Percentiles rank a stretch among this genome's conserved stretches.
Conservation (phyloP, 1,140 invertebrate species). For the Musca vetustissima region DNA sequence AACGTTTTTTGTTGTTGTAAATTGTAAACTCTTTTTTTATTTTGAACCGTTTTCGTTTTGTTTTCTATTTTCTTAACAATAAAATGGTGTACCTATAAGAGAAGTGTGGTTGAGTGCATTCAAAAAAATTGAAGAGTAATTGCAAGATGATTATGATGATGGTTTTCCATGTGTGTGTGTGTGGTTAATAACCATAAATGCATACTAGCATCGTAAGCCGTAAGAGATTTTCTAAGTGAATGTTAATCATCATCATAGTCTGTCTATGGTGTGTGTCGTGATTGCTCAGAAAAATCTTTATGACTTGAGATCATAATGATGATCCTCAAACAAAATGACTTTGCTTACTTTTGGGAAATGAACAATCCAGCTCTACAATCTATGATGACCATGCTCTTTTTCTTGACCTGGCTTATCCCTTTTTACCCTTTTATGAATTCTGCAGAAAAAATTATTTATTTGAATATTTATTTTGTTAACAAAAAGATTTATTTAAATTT, state of each 20-base stretch:
- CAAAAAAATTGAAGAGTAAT: conserved; percentile 7
- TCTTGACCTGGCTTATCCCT: no score
- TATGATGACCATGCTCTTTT: no score
- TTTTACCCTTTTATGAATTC: no score
- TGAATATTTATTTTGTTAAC: no score
- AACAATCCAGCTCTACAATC: no score
- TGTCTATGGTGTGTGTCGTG: no score
- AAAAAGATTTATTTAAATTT: no score
- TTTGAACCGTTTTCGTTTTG: neutral
- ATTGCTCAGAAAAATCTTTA: neutral
- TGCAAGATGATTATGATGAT: neutral
- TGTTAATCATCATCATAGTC: neutral
- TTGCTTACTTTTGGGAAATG: no score
- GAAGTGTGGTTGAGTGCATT: neutral
- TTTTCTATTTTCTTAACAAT: neutral
- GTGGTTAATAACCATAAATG: no score
- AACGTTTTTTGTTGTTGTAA: conserved; percentile 8
- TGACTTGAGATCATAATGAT: neutral
- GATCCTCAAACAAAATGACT: neutral
- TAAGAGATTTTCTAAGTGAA: no score
- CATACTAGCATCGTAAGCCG: no score
- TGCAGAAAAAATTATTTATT: neutral
- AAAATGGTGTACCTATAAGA: neutral
- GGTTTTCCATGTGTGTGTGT: no score
- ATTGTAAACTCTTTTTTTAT: conserved; percentile 11